These are phyloP conservation scores for Actinernus sp. DNA, from an alignment of 92 coral and sea anemone genomes.

Conservation along the genomic window DNA sequence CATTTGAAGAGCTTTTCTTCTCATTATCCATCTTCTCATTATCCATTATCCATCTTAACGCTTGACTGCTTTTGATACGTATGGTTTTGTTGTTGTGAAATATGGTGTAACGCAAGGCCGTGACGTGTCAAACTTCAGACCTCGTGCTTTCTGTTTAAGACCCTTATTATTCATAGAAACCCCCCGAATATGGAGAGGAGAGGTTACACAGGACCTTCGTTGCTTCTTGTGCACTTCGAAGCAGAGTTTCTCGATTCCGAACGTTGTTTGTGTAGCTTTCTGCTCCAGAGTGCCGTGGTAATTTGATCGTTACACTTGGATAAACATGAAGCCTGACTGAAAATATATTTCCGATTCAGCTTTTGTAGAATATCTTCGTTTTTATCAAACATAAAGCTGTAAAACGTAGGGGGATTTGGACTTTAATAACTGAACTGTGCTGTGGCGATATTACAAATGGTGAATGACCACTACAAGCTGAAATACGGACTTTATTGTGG, in stretches of 20 bases:
- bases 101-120: slow-evolving; percentile 2
- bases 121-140: neutral
- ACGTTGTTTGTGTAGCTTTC: neutral
- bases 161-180: neutral
- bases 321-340: slow-evolving; percentile 9
- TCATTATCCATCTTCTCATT: neutral
- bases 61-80: no score
- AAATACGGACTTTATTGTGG: slow-evolving; percentile 2
- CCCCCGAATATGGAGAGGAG: neutral
- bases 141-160: neutral
- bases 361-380: neutral
- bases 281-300: slow-evolving; percentile 4
- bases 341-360: slow-evolving; percentile 26
- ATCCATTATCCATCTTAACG: neutral
- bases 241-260: neutral
- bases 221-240: neutral
- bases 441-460: neutral
- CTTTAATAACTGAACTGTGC: slow-evolving; percentile 7
- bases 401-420: slow-evolving; percentile 2
- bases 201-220: neutral
- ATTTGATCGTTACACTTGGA: slow-evolving; percentile 36
- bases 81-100: neutral
- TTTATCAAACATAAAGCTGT: neutral
- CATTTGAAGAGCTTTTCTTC: slow-evolving; percentile 7
- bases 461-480: neutral